Conservation (phyloP, 2,888 invertebrate genomes). For the Cylloceria caligata region DNA sequence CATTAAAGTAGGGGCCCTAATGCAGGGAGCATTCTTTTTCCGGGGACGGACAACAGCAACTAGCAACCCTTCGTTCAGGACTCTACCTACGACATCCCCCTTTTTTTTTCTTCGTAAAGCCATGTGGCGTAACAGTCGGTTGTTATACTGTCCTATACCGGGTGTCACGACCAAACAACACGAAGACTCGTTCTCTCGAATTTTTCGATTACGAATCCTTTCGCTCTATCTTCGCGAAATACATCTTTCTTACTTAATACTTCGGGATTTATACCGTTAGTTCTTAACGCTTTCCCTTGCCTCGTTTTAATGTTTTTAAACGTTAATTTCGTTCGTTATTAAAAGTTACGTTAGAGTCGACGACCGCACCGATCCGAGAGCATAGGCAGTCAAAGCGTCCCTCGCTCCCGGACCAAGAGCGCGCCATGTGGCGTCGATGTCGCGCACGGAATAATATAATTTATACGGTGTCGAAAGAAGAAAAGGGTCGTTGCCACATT, state of each 20-base stretch:
- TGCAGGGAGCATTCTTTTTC: constrained; percentile 2
- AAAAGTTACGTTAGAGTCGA: constrained; percentile 32
- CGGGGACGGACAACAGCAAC: constrained; percentile 24
- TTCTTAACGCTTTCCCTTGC: constrained; percentile 3
- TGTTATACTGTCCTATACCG: constrained; percentile 59
- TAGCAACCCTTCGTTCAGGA: constrained; percentile 64
- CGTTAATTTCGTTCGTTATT: background rate
- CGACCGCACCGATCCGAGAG: constrained; percentile 34
- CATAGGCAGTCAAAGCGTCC: constrained; percentile 55
- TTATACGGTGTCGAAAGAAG: constrained; percentile 70
- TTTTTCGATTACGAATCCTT: constrained; percentile 27
- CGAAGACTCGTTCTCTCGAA: constrained; percentile 15
- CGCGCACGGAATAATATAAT: constrained; percentile 70
- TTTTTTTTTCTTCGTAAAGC: constrained; percentile 52
- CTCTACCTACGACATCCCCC: constrained; percentile 55
- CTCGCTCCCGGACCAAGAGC: constrained; percentile 60
- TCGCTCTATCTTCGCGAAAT: constrained; percentile 16
- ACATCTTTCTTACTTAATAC: background rate
- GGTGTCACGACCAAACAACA: constrained; percentile 49
- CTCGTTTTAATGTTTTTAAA: constrained; percentile 8
- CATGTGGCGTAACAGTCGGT: constrained; percentile 72
- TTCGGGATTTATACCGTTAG: background rate
- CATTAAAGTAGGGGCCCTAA: background rate
- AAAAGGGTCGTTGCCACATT: constrained; percentile 72
- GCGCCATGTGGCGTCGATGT: constrained; percentile 71